Base-by-base conservation (phyloP, 1,140 invertebrate genomes). In the Cotesia vestalis region DNA sequence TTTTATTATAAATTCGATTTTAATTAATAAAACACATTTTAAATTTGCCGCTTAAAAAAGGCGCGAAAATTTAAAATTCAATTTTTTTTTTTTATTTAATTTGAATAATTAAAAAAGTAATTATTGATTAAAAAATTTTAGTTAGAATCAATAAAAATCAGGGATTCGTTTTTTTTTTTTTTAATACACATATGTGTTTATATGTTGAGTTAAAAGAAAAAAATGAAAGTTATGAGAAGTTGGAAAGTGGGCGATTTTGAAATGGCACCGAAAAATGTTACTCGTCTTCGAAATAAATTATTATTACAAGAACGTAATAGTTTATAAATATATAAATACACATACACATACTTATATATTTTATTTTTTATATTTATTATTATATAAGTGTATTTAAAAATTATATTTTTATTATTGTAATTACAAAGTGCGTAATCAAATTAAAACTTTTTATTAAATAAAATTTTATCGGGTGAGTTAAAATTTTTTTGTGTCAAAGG, bases 221-320 rank as follows among this genome's bases (percentile, higher is more conserved):
- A 66, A 66, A 66, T 66, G 63, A 66, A 66, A 66, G 63, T 66
- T 14, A 5, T 52, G 4, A 27, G 9, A 38, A 61, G 60, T 66
- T 66, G 36, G 63, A 66, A 66, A 66, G 63, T 52, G 35, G 14
- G 63, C 20, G 34, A 66, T 66, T 66, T 66, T 66, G 63, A 66
- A 66, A 66, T 46, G 63, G 9, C 63, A 12, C 46, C 35, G 38
- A 40, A 66, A 66, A 46, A 66, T 46, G 35, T 51, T 66, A 66
- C 9, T 14, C 34, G 63, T 51, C 40, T 66, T 38, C 20, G 40
- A 40, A 51, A 66, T 66, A 20, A 46, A 12, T 66, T 66, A 52
- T 20, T 14, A 38, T 66, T 46, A 46, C 40, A 20, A 8, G 12
- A n/a, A 52, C 35, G 63, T 66, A 66, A 66, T 20, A 27, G 60